Base-by-base conservation (phyloP, 2,888 invertebrate genomes). In the Tachystola acroxantha region DNA sequence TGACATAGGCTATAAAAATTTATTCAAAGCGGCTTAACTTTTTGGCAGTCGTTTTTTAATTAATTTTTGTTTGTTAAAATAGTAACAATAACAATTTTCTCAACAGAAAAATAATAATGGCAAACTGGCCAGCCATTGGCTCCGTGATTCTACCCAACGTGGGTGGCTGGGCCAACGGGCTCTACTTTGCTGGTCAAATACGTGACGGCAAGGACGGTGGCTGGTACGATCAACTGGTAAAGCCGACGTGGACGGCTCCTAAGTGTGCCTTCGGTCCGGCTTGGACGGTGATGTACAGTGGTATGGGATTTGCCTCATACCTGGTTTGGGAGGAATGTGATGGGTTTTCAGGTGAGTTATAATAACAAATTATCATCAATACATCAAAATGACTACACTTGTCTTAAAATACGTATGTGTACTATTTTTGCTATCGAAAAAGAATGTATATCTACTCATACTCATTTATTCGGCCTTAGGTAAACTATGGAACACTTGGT, bases 241-340 rank as follows among this genome's bases (percentile, higher is more conserved):
- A 92, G 54, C 95, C 96, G 0, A 64, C 86, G 2, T 95, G 92
- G 90, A 91, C 89, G 20, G 95, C 96, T 2, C 96, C 96, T 4
- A 93, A 94, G 52, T 92, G 91, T 90, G 88, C 90, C 1, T 96
- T 96, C 64, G 93, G 89, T 0, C 94, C 95, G 0, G 91, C 93
- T 5, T 96, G 96, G 96, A 93, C 94, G 0, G 65, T 88, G 0
- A 72, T 96, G 2, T 96, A 96, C 69, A 89, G 91, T 32, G 85
- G 92, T 2, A 95, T 96, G 91, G 96, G 96, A 1, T 95, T 94
- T 55, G 94, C 95, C 7, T 95, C 95, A 0, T 96, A 95, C 61
- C 66, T 96, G 43, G 93, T 96, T 0, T 94, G 91, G 81, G 89
- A 90, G 42, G 93, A 94, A 55, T 93, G 94, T 1, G 93, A 91